A percentile compares a stretch with the other conserved stretches of the same genome.
These are phyloP conservation scores for Patagioenas fasciata DNA, from an alignment of 2,113 vertebrate genomes.

Conservation along the genomic window DNA sequence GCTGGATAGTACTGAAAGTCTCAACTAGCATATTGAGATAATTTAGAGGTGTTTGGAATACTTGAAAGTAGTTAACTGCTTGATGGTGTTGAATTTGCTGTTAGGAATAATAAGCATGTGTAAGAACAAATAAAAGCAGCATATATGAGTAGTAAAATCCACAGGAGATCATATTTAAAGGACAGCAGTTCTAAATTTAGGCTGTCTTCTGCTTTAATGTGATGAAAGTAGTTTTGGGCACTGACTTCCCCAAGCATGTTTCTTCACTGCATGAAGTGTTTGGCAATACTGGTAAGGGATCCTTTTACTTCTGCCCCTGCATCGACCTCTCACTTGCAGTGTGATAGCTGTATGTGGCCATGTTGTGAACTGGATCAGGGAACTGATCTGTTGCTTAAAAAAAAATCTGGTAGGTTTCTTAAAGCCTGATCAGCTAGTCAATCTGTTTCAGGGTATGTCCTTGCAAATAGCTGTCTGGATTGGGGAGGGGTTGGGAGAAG, in stretches of 20 bases:
- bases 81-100: background rate
- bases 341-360: constrained; percentile 45
- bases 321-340: constrained; percentile 24
- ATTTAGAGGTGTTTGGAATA: background rate
- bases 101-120: background rate
- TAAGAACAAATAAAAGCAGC: background rate
- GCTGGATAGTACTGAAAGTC: background rate
- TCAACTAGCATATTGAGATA: background rate
- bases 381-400: constrained; percentile 38
- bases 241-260: background rate
- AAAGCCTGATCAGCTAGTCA: background rate
- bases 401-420: constrained; percentile 25
- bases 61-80: background rate
- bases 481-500: background rate
- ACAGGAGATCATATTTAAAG: background rate
- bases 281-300: constrained; percentile 31
- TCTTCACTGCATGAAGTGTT: constrained; percentile 28
- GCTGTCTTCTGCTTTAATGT: background rate
- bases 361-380: background rate
- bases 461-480: background rate
- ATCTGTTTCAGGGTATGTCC: background rate
- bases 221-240: constrained; percentile 7
- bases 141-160: background rate
- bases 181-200: constrained; percentile 28
- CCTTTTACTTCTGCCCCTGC: constrained; percentile 44